A percentile compares a stretch with the other conserved stretches of the same genome.
Conservation (phyloP, 1,140 invertebrate genomes). For the Ceratitis capitata region DNA sequence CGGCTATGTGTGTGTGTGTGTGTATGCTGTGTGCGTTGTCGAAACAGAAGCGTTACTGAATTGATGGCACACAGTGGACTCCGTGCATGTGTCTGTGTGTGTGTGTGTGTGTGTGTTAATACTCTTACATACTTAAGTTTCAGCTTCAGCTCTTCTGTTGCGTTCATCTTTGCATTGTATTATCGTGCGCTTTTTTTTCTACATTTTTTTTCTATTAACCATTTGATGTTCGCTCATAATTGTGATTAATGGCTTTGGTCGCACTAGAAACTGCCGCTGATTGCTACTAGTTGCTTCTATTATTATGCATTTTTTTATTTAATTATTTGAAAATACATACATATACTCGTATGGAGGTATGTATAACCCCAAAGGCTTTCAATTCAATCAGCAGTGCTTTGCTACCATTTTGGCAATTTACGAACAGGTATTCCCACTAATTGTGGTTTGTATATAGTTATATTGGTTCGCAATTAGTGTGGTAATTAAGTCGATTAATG, state of each 20-base stretch:
- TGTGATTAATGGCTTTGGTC: slow-evolving; percentile 32
- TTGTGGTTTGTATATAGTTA: too few relatives aligned
- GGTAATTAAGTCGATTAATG: too few relatives aligned
- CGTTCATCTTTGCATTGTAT: background rate
- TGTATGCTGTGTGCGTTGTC: background rate
- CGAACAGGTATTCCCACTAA: background rate
- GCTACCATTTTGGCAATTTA: background rate
- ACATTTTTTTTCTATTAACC: background rate
- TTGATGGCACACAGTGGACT: background rate
- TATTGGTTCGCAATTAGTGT: too few relatives aligned
- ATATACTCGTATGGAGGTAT: too few relatives aligned
- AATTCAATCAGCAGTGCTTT: background rate
- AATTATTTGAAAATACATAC: background rate
- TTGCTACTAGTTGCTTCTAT: slow-evolving; percentile 25
- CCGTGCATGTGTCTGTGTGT: background rate
- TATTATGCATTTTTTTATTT: background rate
- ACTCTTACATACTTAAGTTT: background rate
- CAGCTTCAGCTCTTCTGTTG: background rate
- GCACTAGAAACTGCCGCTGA: slow-evolving; percentile 21
- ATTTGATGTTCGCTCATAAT: background rate
- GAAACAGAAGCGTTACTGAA: slow-evolving; percentile 23
- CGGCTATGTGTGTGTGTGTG: background rate
- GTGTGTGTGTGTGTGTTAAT: background rate
- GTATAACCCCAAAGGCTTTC: background rate
- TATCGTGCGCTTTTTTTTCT: background rate